Conservation (phyloP, 1,140 invertebrate species). For the Coelopa frigida region DNA sequence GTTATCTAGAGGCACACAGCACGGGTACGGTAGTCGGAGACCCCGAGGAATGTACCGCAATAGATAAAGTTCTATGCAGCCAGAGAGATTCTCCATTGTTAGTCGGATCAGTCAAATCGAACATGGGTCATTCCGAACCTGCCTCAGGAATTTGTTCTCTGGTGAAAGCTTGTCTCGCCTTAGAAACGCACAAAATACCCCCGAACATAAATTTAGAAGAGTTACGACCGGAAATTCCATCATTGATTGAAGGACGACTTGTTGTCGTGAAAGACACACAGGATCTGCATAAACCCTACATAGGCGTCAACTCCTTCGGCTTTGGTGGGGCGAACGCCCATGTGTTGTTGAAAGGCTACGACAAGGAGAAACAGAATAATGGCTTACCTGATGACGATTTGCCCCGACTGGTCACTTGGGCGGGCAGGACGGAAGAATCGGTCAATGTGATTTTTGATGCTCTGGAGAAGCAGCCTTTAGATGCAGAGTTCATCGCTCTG, state of each 20-base stretch:
- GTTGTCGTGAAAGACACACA: constrained; percentile 62
- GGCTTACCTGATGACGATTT: constrained; percentile 49
- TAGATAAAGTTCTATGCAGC: constrained; percentile 72
- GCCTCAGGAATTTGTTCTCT: constrained; percentile 80
- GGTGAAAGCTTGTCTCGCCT: constrained; percentile 70
- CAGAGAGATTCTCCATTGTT: constrained; percentile 60
- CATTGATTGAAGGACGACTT: constrained; percentile 61
- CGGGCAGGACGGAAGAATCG: constrained; percentile 56
- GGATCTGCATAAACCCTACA: constrained; percentile 53
- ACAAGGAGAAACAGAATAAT: constrained; percentile 48
- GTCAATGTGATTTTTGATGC: constrained; percentile 61
- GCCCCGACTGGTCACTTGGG: constrained; percentile 51
- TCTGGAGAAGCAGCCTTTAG: constrained; percentile 51
- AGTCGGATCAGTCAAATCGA: constrained; percentile 89
- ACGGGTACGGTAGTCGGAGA: constrained; percentile 77
- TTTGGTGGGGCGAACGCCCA: constrained; percentile 76
- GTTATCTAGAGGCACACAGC: constrained; percentile 88
- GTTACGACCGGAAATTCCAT: constrained; percentile 66
- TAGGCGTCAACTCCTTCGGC: constrained; percentile 76
- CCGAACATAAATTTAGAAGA: constrained; percentile 72
- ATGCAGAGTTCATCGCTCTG: constrained; percentile 52
- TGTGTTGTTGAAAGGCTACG: constrained; percentile 56
- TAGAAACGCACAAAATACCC: constrained; percentile 65
- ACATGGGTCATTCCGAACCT: constrained; percentile 88
- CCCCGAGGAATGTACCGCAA: constrained; percentile 78